Base-by-base conservation (phyloP, 2,888 invertebrate species). In the Cephonodes hylas region DNA sequence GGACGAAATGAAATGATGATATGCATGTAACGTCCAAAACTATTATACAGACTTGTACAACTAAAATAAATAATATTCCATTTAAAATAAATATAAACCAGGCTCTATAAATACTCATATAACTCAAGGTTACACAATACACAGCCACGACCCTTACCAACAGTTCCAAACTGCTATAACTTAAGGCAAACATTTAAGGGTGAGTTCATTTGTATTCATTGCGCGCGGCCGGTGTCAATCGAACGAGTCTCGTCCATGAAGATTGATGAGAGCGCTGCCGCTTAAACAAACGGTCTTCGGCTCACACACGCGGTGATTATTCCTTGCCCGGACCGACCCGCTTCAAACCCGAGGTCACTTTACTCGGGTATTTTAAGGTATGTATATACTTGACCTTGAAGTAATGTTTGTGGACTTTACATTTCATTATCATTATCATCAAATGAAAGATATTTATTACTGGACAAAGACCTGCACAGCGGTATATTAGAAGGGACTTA, bases 201-300 rank as follows among this genome's bases (percentile, higher is more conserved):
- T 65, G 61, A 65, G 71, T 75, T 80, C 76, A 81, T 84, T 74
- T 77, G 81, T 83, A 84, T 84, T 84, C 82, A 80, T 80, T 78
- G 79, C 72, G 72, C 76, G 71, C 72, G 72, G 64, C 72, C 68
- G 69, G 69, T 76, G 83, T 80, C 83, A 79, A 81, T 83, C 81
- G 76, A 63, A 66, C 74, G 74, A 75, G 74, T 74, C 72, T 72
- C 69, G 58, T 59, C 76, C 77, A 83, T 83, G 81, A 77, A 84
- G 83, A 84, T 83, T 78, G 81, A 84, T 83, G 80, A 63, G 65
- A 66, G 62, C 62, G 64, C 73, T 63, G 68, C 66, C 73, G 71
- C 73, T 79, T 75, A 79, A 80, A 81, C 74, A 75, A 76, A 78
- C 74, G 76, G 64, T 70, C 66, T 66, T 64, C 72, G 59, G 60